Percentiles rank a stretch among this genome's conserved stretches.
Conservation (phyloP, 2,113 vertebrate genomes). For the Poecilia latipinna region DNA sequence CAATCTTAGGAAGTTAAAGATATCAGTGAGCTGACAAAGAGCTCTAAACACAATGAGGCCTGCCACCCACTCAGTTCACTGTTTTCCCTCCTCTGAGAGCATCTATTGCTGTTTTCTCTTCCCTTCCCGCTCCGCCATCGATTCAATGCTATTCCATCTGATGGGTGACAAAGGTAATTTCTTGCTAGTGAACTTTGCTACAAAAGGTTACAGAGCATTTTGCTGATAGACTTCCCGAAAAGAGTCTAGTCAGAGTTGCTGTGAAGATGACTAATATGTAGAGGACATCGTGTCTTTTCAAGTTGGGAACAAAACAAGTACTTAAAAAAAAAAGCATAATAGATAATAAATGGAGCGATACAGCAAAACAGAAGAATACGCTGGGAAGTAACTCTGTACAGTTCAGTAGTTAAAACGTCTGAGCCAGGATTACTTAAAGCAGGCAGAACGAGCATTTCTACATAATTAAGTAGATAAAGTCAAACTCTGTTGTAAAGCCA, state of each 20-base stretch:
- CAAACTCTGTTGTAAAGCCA: neutral
- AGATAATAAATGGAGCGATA: neutral
- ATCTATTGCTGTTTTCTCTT: slow-evolving; percentile 13
- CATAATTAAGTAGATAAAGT: neutral
- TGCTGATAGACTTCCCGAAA: neutral
- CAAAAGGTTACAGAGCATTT: neutral
- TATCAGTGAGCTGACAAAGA: slow-evolving; percentile 58
- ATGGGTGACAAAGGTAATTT: slow-evolving; percentile 26
- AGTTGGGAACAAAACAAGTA: too few relatives aligned
- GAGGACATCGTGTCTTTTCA: neutral
- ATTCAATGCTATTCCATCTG: slow-evolving; percentile 8
- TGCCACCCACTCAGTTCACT: slow-evolving; percentile 50
- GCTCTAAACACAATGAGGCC: slow-evolving; percentile 55
- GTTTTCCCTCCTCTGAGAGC: slow-evolving; percentile 12
- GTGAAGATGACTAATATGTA: neutral
- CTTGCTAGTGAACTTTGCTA: slow-evolving; percentile 6
- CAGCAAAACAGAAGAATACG: neutral
- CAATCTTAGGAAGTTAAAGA: slow-evolving; percentile 56
- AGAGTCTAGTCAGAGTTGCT: neutral
- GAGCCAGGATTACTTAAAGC: neutral
- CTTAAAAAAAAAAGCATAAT: too few relatives aligned
- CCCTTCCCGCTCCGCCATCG: slow-evolving; percentile 18
- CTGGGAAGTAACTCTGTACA: neutral
- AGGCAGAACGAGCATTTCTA: neutral
- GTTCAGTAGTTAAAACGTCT: neutral